Base-by-base conservation (phyloP, 2,888 invertebrate species). In the Ametastegia equiseti region DNA sequence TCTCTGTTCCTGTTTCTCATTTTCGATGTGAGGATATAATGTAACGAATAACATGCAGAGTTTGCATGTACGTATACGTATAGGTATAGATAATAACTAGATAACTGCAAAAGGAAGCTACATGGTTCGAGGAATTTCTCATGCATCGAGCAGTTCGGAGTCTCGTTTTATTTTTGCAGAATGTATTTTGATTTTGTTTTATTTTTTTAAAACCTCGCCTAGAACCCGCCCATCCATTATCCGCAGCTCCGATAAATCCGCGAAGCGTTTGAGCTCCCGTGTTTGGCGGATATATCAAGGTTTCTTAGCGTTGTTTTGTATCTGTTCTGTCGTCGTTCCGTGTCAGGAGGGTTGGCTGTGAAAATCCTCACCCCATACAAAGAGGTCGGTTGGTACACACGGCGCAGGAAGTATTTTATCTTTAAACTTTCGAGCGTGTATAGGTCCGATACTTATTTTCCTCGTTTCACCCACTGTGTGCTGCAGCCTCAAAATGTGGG, bases 261-360 rank as follows among this genome's bases (percentile, higher is more conserved):
- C 82, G 83, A 83, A 84, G 83, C 84, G 86, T 84, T 83, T 81
- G 75, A 81, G 84, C 84, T 84, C 86, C 88, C 87, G 88, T 90
- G 89, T 90, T 90, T 90, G 90, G 88, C 86, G 89, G 89, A 90
- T 90, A 88, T 90, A 90, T 90, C 89, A 89, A 86, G 84, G 85
- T 83, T 87, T 86, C 83, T 83, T 84, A 84, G 81, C 81, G 71
- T 81, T 71, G 78, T 80, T 67, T 80, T 78, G 81, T 81, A 82
- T 80, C 80, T 81, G 75, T 82, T 81, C 81, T 75, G 77, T 78
- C 75, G 65, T 80, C 69, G 63, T 81, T 54, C 60, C 57, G 78
- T 36, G 80, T 78, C 60, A 19, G 60, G 30, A 42, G 57, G 60
- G 63, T 57, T 78, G 23, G 60, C 54, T 33, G 39, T 27, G 78